Evolutionary conservation across 2,888 invertebrate species (phyloP).

Genomic region (Sesia apiformis): DNA sequence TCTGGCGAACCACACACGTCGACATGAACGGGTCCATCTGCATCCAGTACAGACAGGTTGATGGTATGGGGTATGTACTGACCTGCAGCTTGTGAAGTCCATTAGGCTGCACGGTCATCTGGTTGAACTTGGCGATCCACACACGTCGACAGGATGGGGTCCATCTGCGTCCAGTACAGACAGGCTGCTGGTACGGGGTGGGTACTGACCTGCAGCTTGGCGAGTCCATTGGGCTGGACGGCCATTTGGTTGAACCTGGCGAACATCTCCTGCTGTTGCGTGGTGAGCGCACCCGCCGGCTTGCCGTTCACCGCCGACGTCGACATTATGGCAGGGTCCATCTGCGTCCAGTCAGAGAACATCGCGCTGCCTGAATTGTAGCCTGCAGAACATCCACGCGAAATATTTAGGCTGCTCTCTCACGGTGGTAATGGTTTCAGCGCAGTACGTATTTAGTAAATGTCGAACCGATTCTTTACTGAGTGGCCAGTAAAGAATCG

Average conservation of each 20-base stretch:
- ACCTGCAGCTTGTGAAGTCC: conserved; percentile 17
- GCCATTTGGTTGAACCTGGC: conserved; percentile 50
- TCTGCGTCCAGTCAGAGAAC: conserved; percentile 89
- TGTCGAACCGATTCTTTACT: too few relatives aligned
- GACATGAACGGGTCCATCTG: too few relatives aligned
- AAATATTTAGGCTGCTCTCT: neutral
- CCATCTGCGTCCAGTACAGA: conserved; percentile 88
- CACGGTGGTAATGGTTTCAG: too few relatives aligned
- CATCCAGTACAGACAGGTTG: neutral
- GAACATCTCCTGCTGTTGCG: conserved; percentile 49
- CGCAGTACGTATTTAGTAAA: too few relatives aligned
- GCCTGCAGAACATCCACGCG: conserved; percentile 24
- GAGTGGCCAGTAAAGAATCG: neutral
- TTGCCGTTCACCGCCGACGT: conserved; percentile 77
- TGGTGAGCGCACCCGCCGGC: conserved; percentile 19
- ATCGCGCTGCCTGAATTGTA: conserved; percentile 48
- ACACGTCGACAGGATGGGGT: conserved; percentile 90
- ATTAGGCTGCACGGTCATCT: conserved; percentile 28
- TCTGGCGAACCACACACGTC: conserved; percentile 27
- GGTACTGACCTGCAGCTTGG: conserved; percentile 10
- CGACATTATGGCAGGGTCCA: conserved; percentile 94
- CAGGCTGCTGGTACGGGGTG: neutral
- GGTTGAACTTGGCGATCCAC: conserved; percentile 57
- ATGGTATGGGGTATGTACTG: neutral
- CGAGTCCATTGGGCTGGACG: conserved; percentile 28